Evolutionary conservation across 2,888 invertebrate species (phyloP), one percentile per base, ranked within the genome.

Genomic region (Agriopis leucophaearia): DNA sequence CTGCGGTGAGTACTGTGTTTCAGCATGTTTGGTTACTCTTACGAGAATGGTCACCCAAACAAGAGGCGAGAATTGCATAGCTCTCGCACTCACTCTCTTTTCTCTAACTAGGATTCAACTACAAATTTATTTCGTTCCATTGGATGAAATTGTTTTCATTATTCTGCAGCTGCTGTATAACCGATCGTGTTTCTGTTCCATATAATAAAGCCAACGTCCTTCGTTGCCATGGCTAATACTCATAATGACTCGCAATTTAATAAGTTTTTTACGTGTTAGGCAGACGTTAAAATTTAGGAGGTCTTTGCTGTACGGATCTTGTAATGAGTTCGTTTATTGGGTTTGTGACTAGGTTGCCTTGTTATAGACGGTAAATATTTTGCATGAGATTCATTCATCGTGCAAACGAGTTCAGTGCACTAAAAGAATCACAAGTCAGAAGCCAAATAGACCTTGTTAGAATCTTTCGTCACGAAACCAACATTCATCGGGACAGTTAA

Each of bases 1-100:
- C 84, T 94, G 68, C 87, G 94, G 94, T 94, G 75, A 86, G 88
- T 73, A 54, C 40, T 8, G 8, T 36, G 2, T 4, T 12, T 15
- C 16, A 18, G 12, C n/a, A 35, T 12, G 18, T 8, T 16, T 4
- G 18, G 10, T 1, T 9, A 48, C 8, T 9, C 3, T 3, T 9
- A 18, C 18, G 16, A 48, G 9, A 1, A 15, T 12, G 15, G 8
- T 12, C 16, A 47, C 8, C 16, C 15, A 15, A 2, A 16, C 16
- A 9, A 2, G 5, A 44, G 13, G 44, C 44, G 7, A n/a, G 13
- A 44, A 12, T 13, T 44, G 44, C 27, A 38, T 38, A 8, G 4
- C 36, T n/a, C n/a, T n/a, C n/a, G n/a, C n/a, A n/a, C n/a, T n/a
- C n/a, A n/a, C n/a, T n/a, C n/a, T n/a, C n/a, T n/a, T n/a, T n/a